Base-by-base conservation (phyloP, 92 coral and sea anemone species). In the Bergia puertoricense region DNA sequence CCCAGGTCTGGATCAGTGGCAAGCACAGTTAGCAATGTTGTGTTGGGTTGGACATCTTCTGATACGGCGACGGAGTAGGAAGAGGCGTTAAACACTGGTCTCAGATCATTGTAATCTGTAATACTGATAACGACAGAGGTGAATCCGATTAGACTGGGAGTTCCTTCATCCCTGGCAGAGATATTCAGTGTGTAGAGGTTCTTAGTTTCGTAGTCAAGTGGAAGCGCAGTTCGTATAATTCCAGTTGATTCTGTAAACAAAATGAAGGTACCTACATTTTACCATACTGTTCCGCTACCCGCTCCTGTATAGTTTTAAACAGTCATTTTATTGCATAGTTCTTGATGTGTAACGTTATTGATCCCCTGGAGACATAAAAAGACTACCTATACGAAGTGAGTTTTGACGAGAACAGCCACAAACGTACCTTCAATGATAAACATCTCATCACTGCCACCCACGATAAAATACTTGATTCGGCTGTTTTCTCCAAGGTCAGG, bases 121-220 rank as follows among this genome's bases (percentile, higher is more conserved):
- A 94, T 80, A 62, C 81, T 85, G 43, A 94, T 79, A 68, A 74
- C 37, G 22, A 92, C 94, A 15, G 71, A 66, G 37, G 87, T 88
- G 68, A 83, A 85, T 9, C 90, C 84, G 22, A 78, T 85, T 50
- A 82, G 80, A 39, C 85, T 77, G n/a, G 96, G 94, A 39, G 8
- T 66, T 23, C 95, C 96, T 81, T 87, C 54, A 81, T 94, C 96
- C 42, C 73, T 90, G 39, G 93, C 96, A 13, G 94, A 93, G 8
- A 94, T 50, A 51, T 93, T 92, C 88, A 94, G 78, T 23, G 46
- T 86, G 74, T 90, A 94, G 42, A 86, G 86, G 18, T 79, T 88
- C 76, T 82, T 81, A 18, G 88, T 66, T 86, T 94, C 96, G 91
- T 93, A 90, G 91, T 94, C 93, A 74, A 94, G 95, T 73, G 89